phyloP scores from a whole-genome alignment of 2,888 invertebrate species.

The Platypus cylindrus region DNA sequence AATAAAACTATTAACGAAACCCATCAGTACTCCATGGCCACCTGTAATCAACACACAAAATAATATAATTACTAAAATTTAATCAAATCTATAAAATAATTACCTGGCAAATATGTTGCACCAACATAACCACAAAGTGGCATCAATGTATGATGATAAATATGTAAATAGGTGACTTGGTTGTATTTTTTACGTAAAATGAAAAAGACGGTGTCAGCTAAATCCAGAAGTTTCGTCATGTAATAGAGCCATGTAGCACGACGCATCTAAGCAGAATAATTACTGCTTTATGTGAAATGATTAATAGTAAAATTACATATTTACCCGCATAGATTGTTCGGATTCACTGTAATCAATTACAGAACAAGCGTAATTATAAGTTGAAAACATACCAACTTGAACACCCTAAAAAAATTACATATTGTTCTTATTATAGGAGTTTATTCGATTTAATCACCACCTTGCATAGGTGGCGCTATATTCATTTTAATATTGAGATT shows the following conservation, averaged over 20 bases:
- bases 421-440: too few species aligned
- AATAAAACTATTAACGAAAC: conserved; percentile 84
- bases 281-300: background rate
- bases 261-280: conserved; percentile 23
- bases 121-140: conserved; percentile 44
- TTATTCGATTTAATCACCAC: too few species aligned
- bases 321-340: conserved; percentile 40
- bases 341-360: conserved; percentile 49
- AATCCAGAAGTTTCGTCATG: conserved; percentile 41
- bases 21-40: conserved; percentile 69
- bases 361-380: conserved; percentile 61
- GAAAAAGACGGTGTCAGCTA: conserved; percentile 51
- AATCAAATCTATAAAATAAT: conserved; percentile 13
- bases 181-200: conserved; percentile 54
- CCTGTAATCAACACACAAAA: conserved; percentile 31
- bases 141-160: conserved; percentile 53
- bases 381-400: conserved; percentile 35
- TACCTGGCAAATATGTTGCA: conserved; percentile 41
- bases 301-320: conserved; percentile 6
- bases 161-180: conserved; percentile 53
- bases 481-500: too few species aligned
- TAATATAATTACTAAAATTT: background rate
- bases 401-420: conserved; percentile 27
- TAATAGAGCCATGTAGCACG: conserved; percentile 39
- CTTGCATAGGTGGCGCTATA: too few species aligned